phyloP scores from a whole-genome alignment of 2,888 invertebrate species.

The Branchellion lobata region DNA sequence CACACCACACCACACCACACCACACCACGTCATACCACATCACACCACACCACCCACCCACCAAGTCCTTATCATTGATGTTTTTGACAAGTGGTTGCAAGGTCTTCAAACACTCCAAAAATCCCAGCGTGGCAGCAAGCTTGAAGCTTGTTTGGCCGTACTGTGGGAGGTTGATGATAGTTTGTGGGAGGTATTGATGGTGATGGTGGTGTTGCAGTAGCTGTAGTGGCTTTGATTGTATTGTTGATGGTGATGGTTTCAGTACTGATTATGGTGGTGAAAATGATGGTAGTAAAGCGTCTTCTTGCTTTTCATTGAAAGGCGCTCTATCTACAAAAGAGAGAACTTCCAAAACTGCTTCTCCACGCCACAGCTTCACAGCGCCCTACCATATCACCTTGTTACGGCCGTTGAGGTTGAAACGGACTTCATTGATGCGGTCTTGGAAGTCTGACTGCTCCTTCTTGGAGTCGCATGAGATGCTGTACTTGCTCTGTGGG shows the following conservation, averaged over 20 bases:
- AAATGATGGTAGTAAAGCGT: no score
- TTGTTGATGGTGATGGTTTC: slow-evolving; percentile 1
- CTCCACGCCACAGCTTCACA: background rate
- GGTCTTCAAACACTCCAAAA: slow-evolving; percentile 69
- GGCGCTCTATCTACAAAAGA: background rate
- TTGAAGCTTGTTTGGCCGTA: slow-evolving; percentile 75
- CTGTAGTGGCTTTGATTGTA: background rate
- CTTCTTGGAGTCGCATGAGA: slow-evolving; percentile 29
- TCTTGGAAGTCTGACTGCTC: slow-evolving; percentile 42
- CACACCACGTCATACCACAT: background rate
- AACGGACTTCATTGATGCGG: slow-evolving; percentile 39
- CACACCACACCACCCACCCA: slow-evolving; percentile 48
- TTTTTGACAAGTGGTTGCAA: slow-evolving; percentile 63
- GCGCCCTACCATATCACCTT: background rate
- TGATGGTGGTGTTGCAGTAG: slow-evolving; percentile 55
- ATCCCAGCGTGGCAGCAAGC: slow-evolving; percentile 75
- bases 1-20: background rate
- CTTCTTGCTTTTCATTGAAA: no score
- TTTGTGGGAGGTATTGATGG: slow-evolving; percentile 65
- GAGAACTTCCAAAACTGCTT: background rate
- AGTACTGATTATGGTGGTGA: no score
- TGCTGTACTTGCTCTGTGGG: slow-evolving; percentile 13
- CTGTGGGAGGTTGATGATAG: slow-evolving; percentile 48
- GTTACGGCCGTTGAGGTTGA: slow-evolving; percentile 34
- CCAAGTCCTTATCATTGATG: slow-evolving; percentile 60